Base-by-base conservation (phyloP, 2,888 invertebrate genomes). In the Morpho helenor region DNA sequence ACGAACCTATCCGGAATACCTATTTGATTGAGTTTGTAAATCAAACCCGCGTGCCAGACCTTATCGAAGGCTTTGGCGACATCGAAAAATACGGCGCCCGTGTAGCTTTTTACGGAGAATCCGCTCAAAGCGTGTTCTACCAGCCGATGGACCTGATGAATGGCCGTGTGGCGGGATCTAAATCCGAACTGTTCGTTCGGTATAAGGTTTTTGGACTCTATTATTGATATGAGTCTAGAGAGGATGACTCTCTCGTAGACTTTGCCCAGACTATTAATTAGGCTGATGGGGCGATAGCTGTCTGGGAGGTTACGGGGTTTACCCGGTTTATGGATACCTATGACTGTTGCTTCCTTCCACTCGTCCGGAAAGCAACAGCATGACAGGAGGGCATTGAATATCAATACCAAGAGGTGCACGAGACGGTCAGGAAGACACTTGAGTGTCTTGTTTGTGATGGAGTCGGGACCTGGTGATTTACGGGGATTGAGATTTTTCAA, bases 211-310 rank as follows among this genome's bases (percentile, higher is more conserved):
- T 44, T 49, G 10, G 55, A 22, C 16, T 22, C 7, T 7, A 57
- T 22, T 6, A 47, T 10, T 5, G 40, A 7, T 8, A 10, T 51
- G 3, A 52, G 31, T 2, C 57, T 44, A 3, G 8, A 8, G 7
- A 53, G 48, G 9, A 55, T 47, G 1, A 52, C 23, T 22, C 10
- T 50, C 41, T 54, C 54, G 31, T 31, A 31, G 31, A 31, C 31
- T n/a, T 31, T 31, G 1, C 31, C 31, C 5, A 31, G 2, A 31
- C 6, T 52, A 61, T 51, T 55, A 9, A 57, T 8, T 2, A 61
- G 44, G 31, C 57, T 57, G 4, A 55, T 61, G 3, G 52, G 61
- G 0, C 57, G 51, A 9, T 57, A 57, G 31, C 61, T 57, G n/a
- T 45, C 10, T 0, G 57, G 57, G 0, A 48, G 44, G 41, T 43